Evolutionary conservation across 1,140 invertebrate species (phyloP), one percentile per base, ranked within the genome.

Genomic region (Mercenaria mercenaria): DNA sequence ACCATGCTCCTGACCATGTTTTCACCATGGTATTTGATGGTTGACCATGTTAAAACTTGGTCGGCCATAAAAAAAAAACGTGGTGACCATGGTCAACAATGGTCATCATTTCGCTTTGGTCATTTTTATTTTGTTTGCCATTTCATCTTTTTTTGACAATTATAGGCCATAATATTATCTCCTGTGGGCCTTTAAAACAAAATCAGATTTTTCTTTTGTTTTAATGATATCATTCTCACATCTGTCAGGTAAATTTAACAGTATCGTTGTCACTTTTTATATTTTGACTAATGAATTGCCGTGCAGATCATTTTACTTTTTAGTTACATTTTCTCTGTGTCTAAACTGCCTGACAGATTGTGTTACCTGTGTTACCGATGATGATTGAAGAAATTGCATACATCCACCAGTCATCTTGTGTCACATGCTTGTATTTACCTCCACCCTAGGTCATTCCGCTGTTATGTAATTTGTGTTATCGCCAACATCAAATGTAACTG

Each of bases 391-490:
- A 39, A 37, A 72, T 1, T n/a, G 8, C 15, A n/a, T 41, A 72
- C 34, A 15, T 39, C 34, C 18, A 72, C 34, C 34, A 39, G 20
- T 39, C 34, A 37, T 72, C 29, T 37, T 20, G 29, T 72, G 67
- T 72, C 67, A 39, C 67, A 20, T 15, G 37, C 67, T 72, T 72
- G 67, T 72, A 72, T 39, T 72, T 39, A 39, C 34, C 13, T 32
- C 18, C 3, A 72, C 67, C 67, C 67, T 39, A 39, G 67, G 32
- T 72, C 37, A 72, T 72, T 15, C 11, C 11, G 34, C 67, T 72
- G 67, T 72, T 72, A 72, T 39, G 23, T 72, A 72, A 72, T 72
- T 72, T 72, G 67, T 72, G 67, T 72, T 72, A 72, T 72, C 67
- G 32, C 34, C 4, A 72, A 72, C 37, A 72, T 72, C 67, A 41